Conservation (phyloP, 2,888 invertebrate species). For the Morpho deidamia region DNA sequence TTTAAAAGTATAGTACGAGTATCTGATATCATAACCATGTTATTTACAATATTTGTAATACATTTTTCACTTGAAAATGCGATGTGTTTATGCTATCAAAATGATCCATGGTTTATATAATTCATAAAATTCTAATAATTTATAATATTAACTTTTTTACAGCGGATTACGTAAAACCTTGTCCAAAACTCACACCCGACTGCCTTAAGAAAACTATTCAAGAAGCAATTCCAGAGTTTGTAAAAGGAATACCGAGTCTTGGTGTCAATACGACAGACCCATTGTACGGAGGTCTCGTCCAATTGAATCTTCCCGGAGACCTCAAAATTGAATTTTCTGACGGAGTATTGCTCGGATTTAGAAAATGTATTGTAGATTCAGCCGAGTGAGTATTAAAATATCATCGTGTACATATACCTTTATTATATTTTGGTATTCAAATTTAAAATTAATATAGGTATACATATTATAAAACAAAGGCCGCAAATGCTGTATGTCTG, state of each 20-base stretch:
- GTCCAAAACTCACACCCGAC: slow-evolving; percentile 42
- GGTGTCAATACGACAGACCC: slow-evolving; percentile 46
- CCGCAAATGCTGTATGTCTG: no score
- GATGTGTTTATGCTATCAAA: no score
- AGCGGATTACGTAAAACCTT: slow-evolving; percentile 45
- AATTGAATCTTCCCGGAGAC: slow-evolving; percentile 43
- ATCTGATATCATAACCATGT: no score
- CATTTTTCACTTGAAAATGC: no score
- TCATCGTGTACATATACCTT: no score
- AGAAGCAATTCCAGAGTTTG: slow-evolving; percentile 43
- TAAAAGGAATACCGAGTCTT: slow-evolving; percentile 47
- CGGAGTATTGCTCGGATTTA: slow-evolving; percentile 48
- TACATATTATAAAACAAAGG: no score
- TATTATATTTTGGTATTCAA: no score
- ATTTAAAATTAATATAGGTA: no score
- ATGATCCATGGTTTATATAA: no score
- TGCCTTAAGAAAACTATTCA: slow-evolving; percentile 49
- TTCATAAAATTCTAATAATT: no score
- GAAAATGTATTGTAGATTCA: slow-evolving; percentile 49
- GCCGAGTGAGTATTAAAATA: slow-evolving; percentile 37
- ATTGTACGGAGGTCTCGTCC: slow-evolving; percentile 33
- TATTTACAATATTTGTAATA: no score
- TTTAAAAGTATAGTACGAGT: no score
- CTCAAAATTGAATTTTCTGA: slow-evolving; percentile 45
- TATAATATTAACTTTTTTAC: slow-evolving; percentile 13